Evolutionary conservation across 1,140 invertebrate genomes (phyloP), one percentile per base, ranked within the genome.

Genomic region (Bombus sibiricus): DNA sequence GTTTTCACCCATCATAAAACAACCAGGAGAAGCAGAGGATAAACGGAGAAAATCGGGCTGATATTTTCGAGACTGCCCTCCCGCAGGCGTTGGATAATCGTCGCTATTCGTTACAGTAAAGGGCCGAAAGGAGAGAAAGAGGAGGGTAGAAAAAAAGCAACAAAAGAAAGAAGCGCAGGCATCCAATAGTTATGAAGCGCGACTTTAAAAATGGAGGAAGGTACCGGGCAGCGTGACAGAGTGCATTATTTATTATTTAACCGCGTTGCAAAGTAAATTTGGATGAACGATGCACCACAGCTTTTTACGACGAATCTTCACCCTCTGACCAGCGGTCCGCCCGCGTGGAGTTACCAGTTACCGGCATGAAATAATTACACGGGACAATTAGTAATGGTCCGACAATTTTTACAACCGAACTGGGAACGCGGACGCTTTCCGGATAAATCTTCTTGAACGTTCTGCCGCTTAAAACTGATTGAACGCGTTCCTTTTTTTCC

Each of bases 181-280:
- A 69, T 83, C 82, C 82, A 83, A 85, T 85, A 85, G 83, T 72
- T 85, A 85, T 85, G 83, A 80, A 80, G 68, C 76, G 77, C 53
- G 83, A 85, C 76, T 85, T 85, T 85, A 85, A 85, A 85, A 85
- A 85, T 85, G 83, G 83, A 80, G 83, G 83, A 85, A 80, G 83
- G 73, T 72, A 80, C 83, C 68, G 41, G 77, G 39, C 83, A 53
- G 68, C 76, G 76, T 80, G 83, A 85, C 83, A 85, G 78, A 85
- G 83, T 85, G 83, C 83, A 85, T 85, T 85, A 85, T 85, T 80
- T 85, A 85, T 85, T 85, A 85, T 85, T 85, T 80, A 85, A 57
- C 83, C 76, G 76, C 76, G 83, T 80, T 80, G 83, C 83, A 85
- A 85, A 85, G 83, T 85, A 85, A 85, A 85, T 85, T 85, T 85